Percentiles rank a stretch among this genome's conserved stretches.
phyloP scores from a whole-genome alignment of 1,140 invertebrate genomes.

The Varroa destructor region DNA sequence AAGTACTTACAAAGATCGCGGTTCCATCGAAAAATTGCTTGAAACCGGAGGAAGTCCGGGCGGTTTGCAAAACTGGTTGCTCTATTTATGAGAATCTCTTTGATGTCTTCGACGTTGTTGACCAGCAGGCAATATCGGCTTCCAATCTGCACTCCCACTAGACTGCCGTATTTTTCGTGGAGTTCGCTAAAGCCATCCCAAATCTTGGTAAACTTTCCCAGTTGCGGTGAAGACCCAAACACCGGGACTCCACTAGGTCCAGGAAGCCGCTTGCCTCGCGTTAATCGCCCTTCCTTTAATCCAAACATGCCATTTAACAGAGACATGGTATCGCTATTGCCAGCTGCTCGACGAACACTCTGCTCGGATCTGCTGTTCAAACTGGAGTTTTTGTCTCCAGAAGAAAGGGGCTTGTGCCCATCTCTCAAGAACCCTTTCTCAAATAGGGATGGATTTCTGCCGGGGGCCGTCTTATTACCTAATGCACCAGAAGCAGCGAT shows the following conservation, averaged over 20 bases:
- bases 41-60: constrained; percentile 59
- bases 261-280: constrained; percentile 38
- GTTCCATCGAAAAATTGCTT: constrained; percentile 51
- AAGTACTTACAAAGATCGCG: constrained; percentile 56
- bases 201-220: constrained; percentile 52
- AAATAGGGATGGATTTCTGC: too few relatives aligned
- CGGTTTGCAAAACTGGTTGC: constrained; percentile 63
- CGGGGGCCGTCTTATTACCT: too few relatives aligned
- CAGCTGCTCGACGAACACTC: too few relatives aligned
- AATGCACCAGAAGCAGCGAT: too few relatives aligned
- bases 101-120: constrained; percentile 56
- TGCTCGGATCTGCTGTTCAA: too few relatives aligned
- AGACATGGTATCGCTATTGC: too few relatives aligned
- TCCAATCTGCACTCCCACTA: constrained; percentile 59
- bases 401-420: too few relatives aligned
- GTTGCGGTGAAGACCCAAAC: constrained; percentile 54
- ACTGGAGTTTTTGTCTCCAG: too few relatives aligned
- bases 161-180: constrained; percentile 56
- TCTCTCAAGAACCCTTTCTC: too few relatives aligned
- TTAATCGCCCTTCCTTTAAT: too few relatives aligned
- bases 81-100: constrained; percentile 63
- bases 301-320: too few relatives aligned
- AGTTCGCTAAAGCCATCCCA: constrained; percentile 58
- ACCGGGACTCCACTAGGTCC: constrained; percentile 49
- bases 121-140: constrained; percentile 57